These are phyloP conservation scores for Noctua fimbriata DNA, from an alignment of 2,888 invertebrate genomes.

Conservation along the genomic window DNA sequence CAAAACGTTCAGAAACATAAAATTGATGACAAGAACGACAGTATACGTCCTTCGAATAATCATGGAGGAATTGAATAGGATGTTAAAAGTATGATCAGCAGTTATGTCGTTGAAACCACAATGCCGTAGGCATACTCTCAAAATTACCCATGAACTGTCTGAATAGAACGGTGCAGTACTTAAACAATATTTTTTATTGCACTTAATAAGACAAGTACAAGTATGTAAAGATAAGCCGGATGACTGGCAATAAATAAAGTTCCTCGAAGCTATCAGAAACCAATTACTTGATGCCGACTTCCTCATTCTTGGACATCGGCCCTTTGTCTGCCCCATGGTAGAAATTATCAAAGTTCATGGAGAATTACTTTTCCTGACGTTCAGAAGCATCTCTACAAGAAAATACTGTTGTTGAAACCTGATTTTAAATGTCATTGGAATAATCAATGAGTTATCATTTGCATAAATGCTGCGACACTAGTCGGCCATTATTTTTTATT, in stretches of 20 bases:
- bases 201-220: constrained; percentile 22
- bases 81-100: background rate
- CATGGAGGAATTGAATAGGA: background rate
- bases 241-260: constrained; percentile 44
- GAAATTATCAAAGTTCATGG: constrained; percentile 60
- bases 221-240: constrained; percentile 41
- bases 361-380: constrained; percentile 39
- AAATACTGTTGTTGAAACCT: constrained; percentile 24
- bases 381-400: constrained; percentile 24
- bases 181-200: constrained; percentile 36
- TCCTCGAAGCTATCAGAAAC: constrained; percentile 48
- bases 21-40: background rate
- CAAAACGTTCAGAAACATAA: background rate
- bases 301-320: constrained; percentile 53
- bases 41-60: background rate
- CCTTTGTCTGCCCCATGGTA: constrained; percentile 43
- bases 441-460: constrained; percentile 47
- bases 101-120: background rate
- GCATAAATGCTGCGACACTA: constrained; percentile 41
- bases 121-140: background rate
- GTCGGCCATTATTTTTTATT: constrained; percentile 8
- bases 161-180: constrained; percentile 11
- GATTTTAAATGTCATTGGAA: constrained; percentile 55
- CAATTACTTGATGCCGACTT: constrained; percentile 50
- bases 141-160: background rate